phyloP scores from a whole-genome alignment of 2,888 invertebrate genomes.

The Taenaris catops region DNA sequence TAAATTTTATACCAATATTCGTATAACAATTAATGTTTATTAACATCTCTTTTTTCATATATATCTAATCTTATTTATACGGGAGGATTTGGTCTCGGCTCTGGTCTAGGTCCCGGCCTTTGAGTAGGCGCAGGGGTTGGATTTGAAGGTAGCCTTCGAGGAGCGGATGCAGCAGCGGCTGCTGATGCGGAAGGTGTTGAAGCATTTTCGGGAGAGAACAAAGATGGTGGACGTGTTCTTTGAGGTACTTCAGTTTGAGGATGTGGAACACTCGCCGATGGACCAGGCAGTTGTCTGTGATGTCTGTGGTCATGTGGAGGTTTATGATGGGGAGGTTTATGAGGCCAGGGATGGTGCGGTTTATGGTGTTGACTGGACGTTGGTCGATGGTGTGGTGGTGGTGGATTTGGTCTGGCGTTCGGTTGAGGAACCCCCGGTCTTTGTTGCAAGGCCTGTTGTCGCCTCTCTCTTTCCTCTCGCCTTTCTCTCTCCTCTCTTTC shows the following conservation, averaged over 20 bases:
- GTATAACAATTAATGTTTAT: too few relatives aligned
- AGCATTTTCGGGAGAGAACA: constrained; percentile 83
- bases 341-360: constrained; percentile 53
- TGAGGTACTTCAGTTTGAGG: constrained; percentile 34
- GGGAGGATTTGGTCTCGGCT: constrained; percentile 31
- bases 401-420: constrained; percentile 22
- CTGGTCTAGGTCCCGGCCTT: constrained; percentile 33
- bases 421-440: constrained; percentile 31
- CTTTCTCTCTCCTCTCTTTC: constrained; percentile 80
- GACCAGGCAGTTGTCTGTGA: constrained; percentile 28
- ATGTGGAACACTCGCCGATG: constrained; percentile 33
- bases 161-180: constrained; percentile 56
- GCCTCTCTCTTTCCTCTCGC: constrained; percentile 49
- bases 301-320: constrained; percentile 41
- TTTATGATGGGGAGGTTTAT: constrained; percentile 57
- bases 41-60: too few relatives aligned
- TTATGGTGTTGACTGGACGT: constrained; percentile 48
- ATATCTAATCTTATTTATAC: too few relatives aligned
- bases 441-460: constrained; percentile 31
- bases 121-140: constrained; percentile 34
- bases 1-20: too few relatives aligned
- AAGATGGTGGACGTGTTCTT: constrained; percentile 76
- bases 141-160: constrained; percentile 44
- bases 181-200: constrained; percentile 73
- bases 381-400: constrained; percentile 45